Evolutionary conservation across 1,140 invertebrate genomes (phyloP).

Genomic region (Lasioglossum baleicum): DNA sequence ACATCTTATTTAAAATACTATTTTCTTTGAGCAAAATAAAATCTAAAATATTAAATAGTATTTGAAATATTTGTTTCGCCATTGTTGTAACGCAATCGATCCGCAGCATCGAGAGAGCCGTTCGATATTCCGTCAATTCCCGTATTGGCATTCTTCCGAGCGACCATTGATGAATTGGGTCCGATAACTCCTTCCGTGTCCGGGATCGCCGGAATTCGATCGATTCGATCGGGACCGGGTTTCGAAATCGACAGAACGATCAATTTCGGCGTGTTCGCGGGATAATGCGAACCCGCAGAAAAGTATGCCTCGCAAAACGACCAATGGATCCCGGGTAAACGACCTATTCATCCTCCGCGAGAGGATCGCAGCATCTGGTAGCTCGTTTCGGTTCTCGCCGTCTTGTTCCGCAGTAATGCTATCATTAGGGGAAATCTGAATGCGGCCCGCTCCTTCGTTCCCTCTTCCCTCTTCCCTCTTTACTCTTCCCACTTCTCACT

Average conservation of each 20-base stretch:
- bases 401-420: slow-evolving; percentile 3
- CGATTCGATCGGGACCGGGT: background rate
- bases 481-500: background rate
- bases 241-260: background rate
- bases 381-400: slow-evolving; percentile 13
- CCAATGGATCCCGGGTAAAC: background rate
- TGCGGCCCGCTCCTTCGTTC: background rate
- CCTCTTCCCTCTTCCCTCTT: background rate
- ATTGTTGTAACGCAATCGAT: too few relatives aligned
- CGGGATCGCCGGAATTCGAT: background rate
- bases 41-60: too few relatives aligned
- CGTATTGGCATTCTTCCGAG: background rate
- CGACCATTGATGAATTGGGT: background rate
- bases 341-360: background rate
- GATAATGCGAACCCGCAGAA: background rate
- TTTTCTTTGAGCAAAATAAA: too few relatives aligned
- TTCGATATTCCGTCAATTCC: background rate
- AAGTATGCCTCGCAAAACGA: background rate
- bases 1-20: too few relatives aligned
- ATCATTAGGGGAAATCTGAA: slow-evolving; percentile 15
- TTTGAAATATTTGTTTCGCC: too few relatives aligned
- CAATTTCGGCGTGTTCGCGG: slow-evolving; percentile 10
- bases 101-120: too few relatives aligned
- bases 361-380: slow-evolving; percentile 11
- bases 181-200: background rate